These are phyloP conservation scores for Tipula vernalis DNA, from an alignment of 2,888 invertebrate species.

Conservation along the genomic window DNA sequence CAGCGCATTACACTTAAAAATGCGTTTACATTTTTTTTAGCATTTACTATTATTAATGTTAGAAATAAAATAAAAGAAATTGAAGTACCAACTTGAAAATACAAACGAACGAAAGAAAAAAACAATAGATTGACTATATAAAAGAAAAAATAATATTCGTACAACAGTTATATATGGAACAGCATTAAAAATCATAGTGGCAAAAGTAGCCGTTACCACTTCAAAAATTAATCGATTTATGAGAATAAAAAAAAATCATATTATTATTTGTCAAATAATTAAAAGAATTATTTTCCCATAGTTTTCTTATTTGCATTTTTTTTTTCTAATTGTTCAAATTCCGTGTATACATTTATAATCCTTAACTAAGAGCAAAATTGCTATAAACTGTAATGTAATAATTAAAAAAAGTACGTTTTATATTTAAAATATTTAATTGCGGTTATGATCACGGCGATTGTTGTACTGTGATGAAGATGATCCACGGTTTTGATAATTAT, in stretches of 20 bases:
- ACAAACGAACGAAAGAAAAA: background rate
- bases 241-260: background rate
- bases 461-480: background rate
- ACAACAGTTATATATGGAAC: background rate
- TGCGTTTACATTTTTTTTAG: background rate
- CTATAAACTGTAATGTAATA: background rate
- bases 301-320: background rate
- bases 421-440: background rate
- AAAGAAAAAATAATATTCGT: background rate
- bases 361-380: background rate
- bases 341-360: background rate
- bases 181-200: slow-evolving; percentile 5
- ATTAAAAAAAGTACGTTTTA: background rate
- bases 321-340: background rate
- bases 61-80: slow-evolving; percentile 1
- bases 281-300: background rate
- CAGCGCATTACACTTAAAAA: slow-evolving; percentile 6
- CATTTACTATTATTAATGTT: background rate
- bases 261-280: background rate
- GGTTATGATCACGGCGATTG: background rate
- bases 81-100: slow-evolving; percentile 6
- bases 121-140: background rate
- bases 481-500: background rate
- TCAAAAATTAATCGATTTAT: slow-evolving; percentile 6
- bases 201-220: slow-evolving; percentile 10